Conservation (phyloP, 2,113 vertebrate genomes). For the Mastomys natalensis region DNA sequence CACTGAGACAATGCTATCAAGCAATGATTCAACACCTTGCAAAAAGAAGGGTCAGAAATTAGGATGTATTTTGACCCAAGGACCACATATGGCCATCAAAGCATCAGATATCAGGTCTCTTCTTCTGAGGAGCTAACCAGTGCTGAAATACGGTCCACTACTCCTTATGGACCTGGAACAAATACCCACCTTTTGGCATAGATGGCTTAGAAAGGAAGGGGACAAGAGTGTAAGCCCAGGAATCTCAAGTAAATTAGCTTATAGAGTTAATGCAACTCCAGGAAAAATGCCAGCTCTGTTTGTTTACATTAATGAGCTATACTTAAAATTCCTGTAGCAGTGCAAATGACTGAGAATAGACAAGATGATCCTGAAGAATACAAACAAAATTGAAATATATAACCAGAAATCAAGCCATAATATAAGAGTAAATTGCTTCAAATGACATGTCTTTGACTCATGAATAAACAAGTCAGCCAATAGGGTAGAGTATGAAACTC, state of each 20-base stretch:
- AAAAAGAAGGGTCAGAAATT: neutral
- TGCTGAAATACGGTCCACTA: neutral
- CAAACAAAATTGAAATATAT: neutral
- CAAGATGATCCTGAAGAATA: neutral
- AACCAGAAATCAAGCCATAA: neutral
- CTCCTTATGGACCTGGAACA: neutral
- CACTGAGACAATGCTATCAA: neutral
- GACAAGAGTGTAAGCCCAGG: neutral
- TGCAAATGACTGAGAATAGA: neutral
- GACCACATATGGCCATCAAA: neutral
- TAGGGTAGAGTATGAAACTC: neutral
- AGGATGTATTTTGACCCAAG: neutral
- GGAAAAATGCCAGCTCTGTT: neutral
- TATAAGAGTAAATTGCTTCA: neutral
- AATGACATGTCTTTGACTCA: neutral
- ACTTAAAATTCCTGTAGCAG: neutral
- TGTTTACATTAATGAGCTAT: conserved; percentile 8
- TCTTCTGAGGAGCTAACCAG: neutral
- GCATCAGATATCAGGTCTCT: neutral
- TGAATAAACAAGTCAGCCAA: neutral
- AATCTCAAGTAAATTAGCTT: neutral
- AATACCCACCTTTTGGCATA: neutral
- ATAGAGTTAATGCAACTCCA: neutral
- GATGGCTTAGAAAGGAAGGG: neutral
- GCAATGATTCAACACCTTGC: neutral